Percentiles rank a stretch among this genome's conserved stretches.
Evolutionary conservation across 2,797 vertebrate genomes (phyloP).

Genomic region (Bovichtus diacanthus): DNA sequence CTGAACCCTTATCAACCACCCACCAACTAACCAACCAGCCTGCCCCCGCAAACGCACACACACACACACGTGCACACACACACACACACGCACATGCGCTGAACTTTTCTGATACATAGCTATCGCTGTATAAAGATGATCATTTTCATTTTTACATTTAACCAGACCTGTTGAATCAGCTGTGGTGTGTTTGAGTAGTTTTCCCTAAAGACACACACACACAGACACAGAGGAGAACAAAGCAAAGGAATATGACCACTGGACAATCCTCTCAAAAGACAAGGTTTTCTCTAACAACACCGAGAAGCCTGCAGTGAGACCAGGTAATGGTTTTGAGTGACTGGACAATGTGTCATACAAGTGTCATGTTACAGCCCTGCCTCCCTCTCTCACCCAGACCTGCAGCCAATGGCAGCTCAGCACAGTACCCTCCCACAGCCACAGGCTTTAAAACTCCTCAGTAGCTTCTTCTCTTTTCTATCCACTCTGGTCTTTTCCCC

Average conservation of each 20-base stretch:
- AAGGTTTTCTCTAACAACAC: slow-evolving; percentile 35
- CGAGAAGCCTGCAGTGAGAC: slow-evolving; percentile 46
- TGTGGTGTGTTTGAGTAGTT: slow-evolving; percentile 20
- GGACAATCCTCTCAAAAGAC: slow-evolving; percentile 25
- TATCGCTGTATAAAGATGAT: not conserved
- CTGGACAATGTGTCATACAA: slow-evolving; percentile 75
- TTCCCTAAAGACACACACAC: not conserved
- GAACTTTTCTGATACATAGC: not conserved
- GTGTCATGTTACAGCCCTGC: slow-evolving; percentile 81
- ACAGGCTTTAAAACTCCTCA: slow-evolving; percentile 79
- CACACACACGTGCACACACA: not conserved
- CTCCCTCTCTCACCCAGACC: slow-evolving; percentile 53
- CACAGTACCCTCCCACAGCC: slow-evolving; percentile 77
- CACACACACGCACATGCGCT: slow-evolving; percentile 2
- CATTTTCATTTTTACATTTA: not conserved
- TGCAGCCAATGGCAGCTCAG: slow-evolving; percentile 71
- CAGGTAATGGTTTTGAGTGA: slow-evolving; percentile 77
- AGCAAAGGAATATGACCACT: not conserved
- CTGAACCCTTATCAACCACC: slow-evolving; percentile 7
- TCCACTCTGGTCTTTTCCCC: slow-evolving; percentile 82
- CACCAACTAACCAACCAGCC: not conserved
- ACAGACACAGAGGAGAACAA: not conserved
- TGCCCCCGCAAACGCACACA: not conserved
- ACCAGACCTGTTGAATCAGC: slow-evolving; percentile 18
- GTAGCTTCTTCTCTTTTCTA: slow-evolving; percentile 72